phyloP scores from a whole-genome alignment of 2,888 invertebrate species.

The Stictocephala bisonia region DNA sequence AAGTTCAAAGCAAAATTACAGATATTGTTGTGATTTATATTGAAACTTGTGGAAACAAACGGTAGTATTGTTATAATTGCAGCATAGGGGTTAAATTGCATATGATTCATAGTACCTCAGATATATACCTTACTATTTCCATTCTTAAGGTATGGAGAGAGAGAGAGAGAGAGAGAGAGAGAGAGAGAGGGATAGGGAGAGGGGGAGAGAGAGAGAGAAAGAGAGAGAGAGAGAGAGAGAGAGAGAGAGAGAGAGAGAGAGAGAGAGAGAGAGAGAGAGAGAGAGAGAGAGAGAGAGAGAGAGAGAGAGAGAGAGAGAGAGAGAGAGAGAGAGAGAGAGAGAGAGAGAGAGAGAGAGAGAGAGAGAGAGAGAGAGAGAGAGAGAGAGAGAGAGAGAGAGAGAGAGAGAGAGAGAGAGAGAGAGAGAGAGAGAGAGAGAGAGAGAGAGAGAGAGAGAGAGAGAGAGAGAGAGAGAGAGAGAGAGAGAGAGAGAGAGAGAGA shows the following conservation, averaged over 20 bases:
- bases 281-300: slow-evolving; percentile 11
- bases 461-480: slow-evolving; percentile 13
- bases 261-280: slow-evolving; percentile 13
- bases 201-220: slow-evolving; percentile 4
- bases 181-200: slow-evolving; percentile 7
- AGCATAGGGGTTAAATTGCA: too few relatives aligned
- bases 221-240: slow-evolving; percentile 13
- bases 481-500: not conserved
- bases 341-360: slow-evolving; percentile 13
- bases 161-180: slow-evolving; percentile 13
- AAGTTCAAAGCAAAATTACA: too few relatives aligned
- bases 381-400: slow-evolving; percentile 13
- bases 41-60: too few relatives aligned
- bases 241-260: slow-evolving; percentile 13
- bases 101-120: too few relatives aligned
- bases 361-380: slow-evolving; percentile 13
- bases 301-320: slow-evolving; percentile 14
- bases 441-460: slow-evolving; percentile 13
- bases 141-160: too few relatives aligned
- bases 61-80: too few relatives aligned
- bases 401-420: slow-evolving; percentile 13
- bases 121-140: too few relatives aligned
- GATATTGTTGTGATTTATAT: too few relatives aligned
- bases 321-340: slow-evolving; percentile 13
- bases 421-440: slow-evolving; percentile 13